A percentile compares a stretch with the other conserved stretches of the same genome.
Conservation (phyloP, 2,797 vertebrate genomes). For the Dipus sagitta region DNA sequence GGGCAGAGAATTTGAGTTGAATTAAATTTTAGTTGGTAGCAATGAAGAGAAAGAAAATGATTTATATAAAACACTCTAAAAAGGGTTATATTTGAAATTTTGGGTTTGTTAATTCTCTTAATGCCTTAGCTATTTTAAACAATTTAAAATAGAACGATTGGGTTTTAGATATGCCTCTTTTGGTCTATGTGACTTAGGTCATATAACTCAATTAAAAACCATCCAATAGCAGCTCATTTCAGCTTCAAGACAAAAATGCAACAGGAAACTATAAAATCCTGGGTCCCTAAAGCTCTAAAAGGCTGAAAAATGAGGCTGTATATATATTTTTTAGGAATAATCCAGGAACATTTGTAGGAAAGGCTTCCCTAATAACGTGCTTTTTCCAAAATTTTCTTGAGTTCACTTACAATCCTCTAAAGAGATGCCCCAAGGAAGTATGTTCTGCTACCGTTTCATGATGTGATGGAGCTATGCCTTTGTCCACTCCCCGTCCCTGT, state of each 20-base stretch:
- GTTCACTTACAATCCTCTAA: conserved; percentile 22
- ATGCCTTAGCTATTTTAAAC: conserved; percentile 37
- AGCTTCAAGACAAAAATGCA: background rate
- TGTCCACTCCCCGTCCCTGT: conserved; percentile 6
- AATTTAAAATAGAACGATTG: conserved; percentile 40
- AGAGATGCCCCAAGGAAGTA: background rate
- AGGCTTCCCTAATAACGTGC: background rate
- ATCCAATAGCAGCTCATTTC: background rate
- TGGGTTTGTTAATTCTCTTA: background rate
- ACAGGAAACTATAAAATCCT: conserved; percentile 20
- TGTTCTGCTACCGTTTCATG: background rate
- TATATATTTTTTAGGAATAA: conserved; percentile 40
- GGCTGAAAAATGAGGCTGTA: background rate
- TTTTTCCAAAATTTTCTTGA: conserved; percentile 37
- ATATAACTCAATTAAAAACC: conserved; percentile 51
- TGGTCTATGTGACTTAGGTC: background rate
- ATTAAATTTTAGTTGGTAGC: conserved; percentile 59
- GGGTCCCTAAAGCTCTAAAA: background rate
- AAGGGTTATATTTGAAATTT: conserved; percentile 49
- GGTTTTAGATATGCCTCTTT: conserved; percentile 39
- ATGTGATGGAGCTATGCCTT: background rate
- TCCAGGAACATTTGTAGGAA: conserved; percentile 31
- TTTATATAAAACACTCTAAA: conserved; percentile 46
- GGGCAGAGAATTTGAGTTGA: background rate
- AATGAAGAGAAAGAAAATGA: conserved; percentile 23